Evolutionary conservation across 2,888 invertebrate species (phyloP).

Genomic region (Plebejus melissa): DNA sequence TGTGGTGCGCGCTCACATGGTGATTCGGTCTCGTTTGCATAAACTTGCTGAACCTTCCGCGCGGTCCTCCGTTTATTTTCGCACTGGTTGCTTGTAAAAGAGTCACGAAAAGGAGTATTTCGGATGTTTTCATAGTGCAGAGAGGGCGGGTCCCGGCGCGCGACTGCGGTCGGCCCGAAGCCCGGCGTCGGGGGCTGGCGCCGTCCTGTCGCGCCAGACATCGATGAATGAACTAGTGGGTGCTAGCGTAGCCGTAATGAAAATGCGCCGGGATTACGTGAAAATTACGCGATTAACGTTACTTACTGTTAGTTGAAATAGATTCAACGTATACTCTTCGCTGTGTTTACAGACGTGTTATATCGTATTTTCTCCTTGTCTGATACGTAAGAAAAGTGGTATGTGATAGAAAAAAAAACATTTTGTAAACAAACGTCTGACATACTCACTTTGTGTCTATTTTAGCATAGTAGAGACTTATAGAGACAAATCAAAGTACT

Average conservation of each 20-base stretch:
- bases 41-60: conserved; percentile 45
- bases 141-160: conserved; percentile 57
- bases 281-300: conserved; percentile 23
- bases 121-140: conserved; percentile 55
- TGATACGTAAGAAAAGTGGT: neutral
- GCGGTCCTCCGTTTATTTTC: conserved; percentile 55
- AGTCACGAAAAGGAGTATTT: conserved; percentile 40
- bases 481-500: too few species aligned
- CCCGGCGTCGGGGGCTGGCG: conserved; percentile 60
- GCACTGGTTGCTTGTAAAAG: conserved; percentile 44
- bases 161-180: conserved; percentile 58
- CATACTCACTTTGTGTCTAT: too few species aligned
- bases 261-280: conserved; percentile 30
- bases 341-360: neutral
- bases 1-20: conserved; percentile 56
- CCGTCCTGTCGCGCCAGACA: conserved; percentile 54
- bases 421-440: neutral
- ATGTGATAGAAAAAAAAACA: neutral
- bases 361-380: too few species aligned
- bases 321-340: neutral
- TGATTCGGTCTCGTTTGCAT: conserved; percentile 35
- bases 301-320: neutral
- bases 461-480: too few species aligned
- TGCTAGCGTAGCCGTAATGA: neutral
- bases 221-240: conserved; percentile 37